A percentile compares a stretch with the other conserved stretches of the same genome.
Conservation (phyloP, 1,140 invertebrate genomes). For the Caenorhabditis brenneri region DNA sequence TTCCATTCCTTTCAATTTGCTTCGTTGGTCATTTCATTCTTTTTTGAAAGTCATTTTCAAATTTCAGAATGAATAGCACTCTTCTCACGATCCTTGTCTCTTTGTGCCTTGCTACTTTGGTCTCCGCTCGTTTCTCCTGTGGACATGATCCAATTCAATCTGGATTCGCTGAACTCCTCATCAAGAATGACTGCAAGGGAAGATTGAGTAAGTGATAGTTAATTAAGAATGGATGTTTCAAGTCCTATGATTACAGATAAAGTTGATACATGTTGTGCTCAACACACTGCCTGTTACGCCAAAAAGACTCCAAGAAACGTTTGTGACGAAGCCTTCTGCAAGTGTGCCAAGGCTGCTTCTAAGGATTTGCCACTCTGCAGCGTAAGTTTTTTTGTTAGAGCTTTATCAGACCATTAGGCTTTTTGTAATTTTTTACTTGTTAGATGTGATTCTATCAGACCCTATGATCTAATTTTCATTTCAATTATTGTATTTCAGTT, state of each 20-base stretch:
- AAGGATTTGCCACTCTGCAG: conserved; percentile 1
- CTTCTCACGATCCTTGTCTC: not conserved
- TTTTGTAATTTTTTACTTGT: too few species aligned
- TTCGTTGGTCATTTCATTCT: not conserved
- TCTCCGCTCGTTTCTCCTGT: conserved; percentile 27
- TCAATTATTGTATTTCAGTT: conserved; percentile 32
- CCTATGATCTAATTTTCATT: too few species aligned
- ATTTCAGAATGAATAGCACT: conserved; percentile 3
- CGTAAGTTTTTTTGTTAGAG: not conserved
- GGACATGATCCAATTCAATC: conserved; percentile 34
- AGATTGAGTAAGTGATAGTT: conserved; percentile 5
- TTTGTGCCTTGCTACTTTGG: not conserved
- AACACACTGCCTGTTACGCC: not conserved
- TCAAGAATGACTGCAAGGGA: conserved; percentile 38
- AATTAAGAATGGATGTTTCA: not conserved
- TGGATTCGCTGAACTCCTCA: not conserved
- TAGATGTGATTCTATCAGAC: not conserved
- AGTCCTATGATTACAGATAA: not conserved
- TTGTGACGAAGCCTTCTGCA: conserved; percentile 14
- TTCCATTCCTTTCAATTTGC: not conserved
- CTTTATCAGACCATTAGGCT: not conserved
- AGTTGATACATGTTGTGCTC: conserved; percentile 5
- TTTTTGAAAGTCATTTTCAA: not conserved
- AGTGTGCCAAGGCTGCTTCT: not conserved
- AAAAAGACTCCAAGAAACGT: conserved; percentile 12